Percentiles rank a stretch among this genome's conserved stretches.
Evolutionary conservation across 2,888 invertebrate genomes (phyloP).

Genomic region (Ypsolopha sequella): DNA sequence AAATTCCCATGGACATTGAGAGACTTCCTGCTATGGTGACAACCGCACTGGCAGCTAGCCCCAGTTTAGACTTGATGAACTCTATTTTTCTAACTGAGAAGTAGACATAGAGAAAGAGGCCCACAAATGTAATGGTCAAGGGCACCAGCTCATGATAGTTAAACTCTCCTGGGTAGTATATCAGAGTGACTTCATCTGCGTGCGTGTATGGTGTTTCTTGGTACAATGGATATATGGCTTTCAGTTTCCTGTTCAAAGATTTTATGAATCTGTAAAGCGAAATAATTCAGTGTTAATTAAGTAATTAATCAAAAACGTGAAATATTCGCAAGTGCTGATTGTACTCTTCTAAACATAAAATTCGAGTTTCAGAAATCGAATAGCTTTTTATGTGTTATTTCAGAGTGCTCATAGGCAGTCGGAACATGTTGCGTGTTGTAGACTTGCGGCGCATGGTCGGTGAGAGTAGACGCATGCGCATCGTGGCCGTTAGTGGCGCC

Average conservation of each 20-base stretch:
- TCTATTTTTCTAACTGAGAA: constrained; percentile 97
- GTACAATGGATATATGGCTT: constrained; percentile 79
- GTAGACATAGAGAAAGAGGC: constrained; percentile 93
- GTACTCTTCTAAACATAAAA: no score
- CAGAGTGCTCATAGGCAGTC: no score
- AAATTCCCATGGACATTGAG: constrained; percentile 91
- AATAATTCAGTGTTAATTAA: background rate
- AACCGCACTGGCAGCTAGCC: constrained; percentile 91
- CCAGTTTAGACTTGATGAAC: constrained; percentile 87
- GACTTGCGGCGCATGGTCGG: no score
- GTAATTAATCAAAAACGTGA: no score
- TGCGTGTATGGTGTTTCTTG: constrained; percentile 58
- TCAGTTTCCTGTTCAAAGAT: constrained; percentile 78
- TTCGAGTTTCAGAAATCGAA: no score
- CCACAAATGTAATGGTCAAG: constrained; percentile 84
- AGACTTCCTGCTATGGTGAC: constrained; percentile 89
- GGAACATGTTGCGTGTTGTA: no score
- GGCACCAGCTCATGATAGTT: constrained; percentile 89
- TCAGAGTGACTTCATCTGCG: constrained; percentile 62
- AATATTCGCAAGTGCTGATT: no score
- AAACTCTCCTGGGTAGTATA: constrained; percentile 92
- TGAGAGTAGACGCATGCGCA: no score
- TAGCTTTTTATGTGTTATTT: no score
- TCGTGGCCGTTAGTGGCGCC: no score
- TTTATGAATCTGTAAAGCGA: constrained; percentile 76